Evolutionary conservation across 1,140 invertebrate species (phyloP).

Genomic region (Monochamus saltuarius): DNA sequence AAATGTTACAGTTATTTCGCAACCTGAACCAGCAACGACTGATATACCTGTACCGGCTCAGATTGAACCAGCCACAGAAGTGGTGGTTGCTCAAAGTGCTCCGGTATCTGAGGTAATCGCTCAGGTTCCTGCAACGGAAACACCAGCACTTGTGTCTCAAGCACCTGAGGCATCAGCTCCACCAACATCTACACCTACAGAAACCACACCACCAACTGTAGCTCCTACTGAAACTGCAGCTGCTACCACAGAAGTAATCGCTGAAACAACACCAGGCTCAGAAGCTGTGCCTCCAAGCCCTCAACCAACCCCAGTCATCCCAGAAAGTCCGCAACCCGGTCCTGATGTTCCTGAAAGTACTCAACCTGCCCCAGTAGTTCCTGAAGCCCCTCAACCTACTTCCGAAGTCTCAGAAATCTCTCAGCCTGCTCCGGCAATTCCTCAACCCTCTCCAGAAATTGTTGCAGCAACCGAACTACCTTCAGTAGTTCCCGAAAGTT

Average conservation of each 20-base stretch:
- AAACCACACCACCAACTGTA: conserved; percentile 18
- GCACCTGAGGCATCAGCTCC: conserved; percentile 17
- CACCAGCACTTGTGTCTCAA: conserved; percentile 14
- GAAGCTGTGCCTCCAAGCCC: conserved; percentile 19
- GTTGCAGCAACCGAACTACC: background rate
- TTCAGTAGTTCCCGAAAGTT: background rate
- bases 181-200: conserved; percentile 23
- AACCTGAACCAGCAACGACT: conserved; percentile 9
- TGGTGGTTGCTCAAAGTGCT: conserved; percentile 27
- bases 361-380: conserved; percentile 33
- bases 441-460: conserved; percentile 10
- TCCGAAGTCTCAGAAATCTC: conserved; percentile 20
- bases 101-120: conserved; percentile 31
- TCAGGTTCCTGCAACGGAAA: conserved; percentile 26
- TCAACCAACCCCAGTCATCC: background rate
- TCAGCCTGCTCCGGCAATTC: conserved; percentile 24
- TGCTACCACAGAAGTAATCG: conserved; percentile 16
- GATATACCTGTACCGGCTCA: conserved; percentile 1
- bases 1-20: conserved; percentile 14
- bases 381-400: conserved; percentile 24
- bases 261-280: conserved; percentile 17
- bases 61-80: conserved; percentile 5
- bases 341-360: conserved; percentile 15
- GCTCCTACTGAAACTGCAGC: background rate
- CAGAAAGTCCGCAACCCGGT: conserved; percentile 20